These are phyloP conservation scores for Panurus biarmicus DNA, from an alignment of 2,113 vertebrate genomes.

Conservation along the genomic window DNA sequence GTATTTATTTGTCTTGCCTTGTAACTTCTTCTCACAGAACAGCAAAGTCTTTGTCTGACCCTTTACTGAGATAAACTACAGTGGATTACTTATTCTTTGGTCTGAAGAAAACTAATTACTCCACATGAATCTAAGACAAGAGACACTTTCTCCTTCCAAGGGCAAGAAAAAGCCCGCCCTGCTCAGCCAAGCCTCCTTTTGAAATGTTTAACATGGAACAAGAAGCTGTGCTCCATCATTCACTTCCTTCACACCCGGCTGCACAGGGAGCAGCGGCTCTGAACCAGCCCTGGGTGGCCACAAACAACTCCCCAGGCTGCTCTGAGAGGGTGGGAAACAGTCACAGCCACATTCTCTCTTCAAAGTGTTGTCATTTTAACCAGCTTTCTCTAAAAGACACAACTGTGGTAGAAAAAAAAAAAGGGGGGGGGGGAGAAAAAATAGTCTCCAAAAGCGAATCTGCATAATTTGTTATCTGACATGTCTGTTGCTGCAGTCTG, in stretches of 20 bases:
- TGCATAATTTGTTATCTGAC: background rate
- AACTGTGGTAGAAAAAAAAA: fast-evolving
- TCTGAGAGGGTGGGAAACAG: background rate
- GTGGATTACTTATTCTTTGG: background rate
- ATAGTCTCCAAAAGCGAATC: background rate
- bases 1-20: background rate
- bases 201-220: background rate
- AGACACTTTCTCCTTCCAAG: background rate
- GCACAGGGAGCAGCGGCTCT: background rate
- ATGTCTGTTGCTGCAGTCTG: background rate
- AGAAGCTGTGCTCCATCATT: background rate
- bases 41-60: background rate
- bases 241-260: background rate
- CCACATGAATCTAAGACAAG: background rate
- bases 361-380: background rate
- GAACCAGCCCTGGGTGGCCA: background rate
- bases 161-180: background rate
- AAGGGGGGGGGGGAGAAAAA: fast-evolving
- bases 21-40: background rate
- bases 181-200: background rate
- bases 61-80: background rate
- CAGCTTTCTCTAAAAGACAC: background rate
- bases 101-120: background rate
- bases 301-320: background rate
- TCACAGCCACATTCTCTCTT: background rate